Evolutionary conservation across 2,113 vertebrate species (phyloP), one percentile per base, ranked within the genome.

Genomic region (Nymphicus hollandicus): DNA sequence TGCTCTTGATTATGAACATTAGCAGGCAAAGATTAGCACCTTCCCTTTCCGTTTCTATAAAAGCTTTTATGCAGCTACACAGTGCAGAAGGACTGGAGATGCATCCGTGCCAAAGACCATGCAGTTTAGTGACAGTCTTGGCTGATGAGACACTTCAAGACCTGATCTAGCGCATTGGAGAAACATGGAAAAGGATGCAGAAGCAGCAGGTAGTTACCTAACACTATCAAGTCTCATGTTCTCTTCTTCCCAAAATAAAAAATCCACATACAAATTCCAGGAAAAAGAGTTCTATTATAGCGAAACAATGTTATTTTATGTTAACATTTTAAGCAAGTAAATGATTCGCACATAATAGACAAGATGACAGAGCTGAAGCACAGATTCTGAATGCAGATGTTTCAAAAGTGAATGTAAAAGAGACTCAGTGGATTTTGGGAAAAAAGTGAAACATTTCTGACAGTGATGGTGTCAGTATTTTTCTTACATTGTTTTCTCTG

Each of bases 171-270:
- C 7, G n/a, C 74, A 27, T 3, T 33, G 70, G 61, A 69, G 78
- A 61, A 95, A 80, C 78, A 69, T 0, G 9, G 70, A 52, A 91
- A 72, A 85, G 31, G 66, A 82, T 81, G 91, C 71, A 89, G 81
- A 74, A 95, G 43, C 73, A 95, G 77, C 73, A 89, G 89, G 88
- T 72, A 46, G 85, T 80, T 91, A 91, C 72, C 81, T 92, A 89
- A 89, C 69, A 69, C 55, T 70, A 91, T 63, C 72, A 80, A 90
- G 61, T 90, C 82, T 58, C 92, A 43, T 6, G 27, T n/a, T 86
- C 25, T 2, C 25, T 58, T 85, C 74, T 77, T 88, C 35, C 58
- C 50, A 73, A 80, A 89, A 39, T 46, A 77, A 86, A 79, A 53
- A 80, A 53, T 64, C 47, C 56, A 16, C 11, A 13, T 31, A 58